Conservation (phyloP, 64 coral and sea anemone genomes). For the Porites australiensis region DNA sequence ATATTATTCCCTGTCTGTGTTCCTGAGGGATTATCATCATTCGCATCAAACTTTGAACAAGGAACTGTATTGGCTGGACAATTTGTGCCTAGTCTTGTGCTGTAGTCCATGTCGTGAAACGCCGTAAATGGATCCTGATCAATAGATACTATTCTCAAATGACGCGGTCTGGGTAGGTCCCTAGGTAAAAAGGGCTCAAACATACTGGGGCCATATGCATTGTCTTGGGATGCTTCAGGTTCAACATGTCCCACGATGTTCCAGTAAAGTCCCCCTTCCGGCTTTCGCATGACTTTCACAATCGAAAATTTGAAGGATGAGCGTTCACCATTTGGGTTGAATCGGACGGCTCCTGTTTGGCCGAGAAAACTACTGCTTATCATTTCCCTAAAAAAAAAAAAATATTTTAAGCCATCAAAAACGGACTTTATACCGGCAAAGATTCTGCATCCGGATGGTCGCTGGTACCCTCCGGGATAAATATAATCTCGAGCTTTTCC, state of each 20-base stretch:
- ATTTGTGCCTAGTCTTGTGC: conserved; percentile 73
- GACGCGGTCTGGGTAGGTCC: conserved; percentile 75
- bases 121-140: conserved; percentile 83
- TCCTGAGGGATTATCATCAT: background rate
- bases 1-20: background rate
- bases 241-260: conserved; percentile 40
- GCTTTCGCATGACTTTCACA: conserved; percentile 16
- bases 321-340: conserved; percentile 48
- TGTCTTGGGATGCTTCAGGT: conserved; percentile 7
- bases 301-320: conserved; percentile 67
- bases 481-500: too few relatives aligned
- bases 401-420: too few relatives aligned
- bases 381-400: conserved; percentile 72
- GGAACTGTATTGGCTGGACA: conserved; percentile 46
- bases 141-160: conserved; percentile 81
- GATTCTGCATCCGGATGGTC: too few relatives aligned
- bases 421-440: too few relatives aligned
- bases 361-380: conserved; percentile 23
- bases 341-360: conserved; percentile 76
- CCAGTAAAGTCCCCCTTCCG: conserved; percentile 60
- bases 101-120: conserved; percentile 65
- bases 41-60: background rate
- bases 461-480: too few relatives aligned
- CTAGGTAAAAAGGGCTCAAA: conserved; percentile 75
- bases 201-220: conserved; percentile 7